Conservation (phyloP, 2,888 invertebrate genomes). For the Hydrotaea diabolus region DNA sequence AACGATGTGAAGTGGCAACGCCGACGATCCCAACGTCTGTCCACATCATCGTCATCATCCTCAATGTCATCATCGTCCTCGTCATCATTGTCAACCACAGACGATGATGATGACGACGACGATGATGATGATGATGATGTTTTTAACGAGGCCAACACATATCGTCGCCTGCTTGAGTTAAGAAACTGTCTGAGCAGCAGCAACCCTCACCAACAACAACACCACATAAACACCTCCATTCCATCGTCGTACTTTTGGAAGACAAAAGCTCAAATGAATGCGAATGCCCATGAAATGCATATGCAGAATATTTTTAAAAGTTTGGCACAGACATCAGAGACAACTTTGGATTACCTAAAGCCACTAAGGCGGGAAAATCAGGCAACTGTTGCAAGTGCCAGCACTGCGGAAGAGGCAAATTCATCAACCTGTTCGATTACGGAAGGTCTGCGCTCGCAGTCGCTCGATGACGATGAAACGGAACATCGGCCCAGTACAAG, state of each 20-base stretch:
- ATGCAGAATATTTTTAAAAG: not conserved
- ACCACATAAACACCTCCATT: not conserved
- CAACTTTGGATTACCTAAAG: not conserved
- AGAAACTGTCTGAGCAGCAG: constrained; percentile 13
- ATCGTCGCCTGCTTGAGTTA: not conserved
- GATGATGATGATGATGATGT: constrained; percentile 1
- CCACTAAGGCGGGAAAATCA: not conserved
- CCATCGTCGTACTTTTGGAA: constrained; percentile 46
- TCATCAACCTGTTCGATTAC: not conserved
- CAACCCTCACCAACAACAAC: not conserved
- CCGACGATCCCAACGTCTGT: constrained; percentile 3
- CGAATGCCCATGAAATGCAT: constrained; percentile 57
- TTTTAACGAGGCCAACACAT: not conserved
- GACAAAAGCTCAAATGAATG: constrained; percentile 64
- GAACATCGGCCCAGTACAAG: not conserved
- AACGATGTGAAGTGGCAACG: constrained; percentile 31
- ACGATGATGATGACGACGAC: not conserved
- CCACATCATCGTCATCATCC: constrained; percentile 25
- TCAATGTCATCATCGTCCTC: constrained; percentile 37
- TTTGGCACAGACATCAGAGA: not conserved
- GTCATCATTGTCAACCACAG: constrained; percentile 25
- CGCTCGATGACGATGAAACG: not conserved
- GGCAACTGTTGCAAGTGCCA: not conserved
- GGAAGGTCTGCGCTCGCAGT: not conserved
- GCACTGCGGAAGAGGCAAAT: not conserved